Base-by-base conservation (phyloP, 2,888 invertebrate genomes). In the Lasius platythorax region DNA sequence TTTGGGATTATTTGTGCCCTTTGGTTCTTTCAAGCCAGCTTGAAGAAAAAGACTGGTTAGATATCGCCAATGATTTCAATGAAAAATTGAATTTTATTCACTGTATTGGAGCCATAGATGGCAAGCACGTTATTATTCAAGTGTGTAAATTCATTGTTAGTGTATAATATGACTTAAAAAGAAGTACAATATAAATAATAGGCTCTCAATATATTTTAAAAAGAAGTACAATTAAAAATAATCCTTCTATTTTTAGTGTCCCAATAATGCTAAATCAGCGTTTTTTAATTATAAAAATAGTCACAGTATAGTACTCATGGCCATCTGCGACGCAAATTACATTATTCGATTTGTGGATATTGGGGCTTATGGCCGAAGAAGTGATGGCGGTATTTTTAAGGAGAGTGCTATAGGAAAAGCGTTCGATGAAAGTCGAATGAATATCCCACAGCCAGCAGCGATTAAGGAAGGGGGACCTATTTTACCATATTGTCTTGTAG, bases 401-500 rank as follows among this genome's bases (percentile, higher is more conserved):
- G 11, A 40, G 5, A 64, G 64, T 4, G 64, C 11, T n/a, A 64
- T 64, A 40, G 37, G 64, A 4, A 37, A 12, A 40, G 4, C 18
- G 4, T 64, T 64, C 11, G 37, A 64, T n/a, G 4, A 37, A 37
- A 3, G 12, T 15, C n/a, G n/a, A 9, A 64, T 64, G 64, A 37
- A 37, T 11, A n/a, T 64, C 1, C 64, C 37, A 4, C 18, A 64
- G 64, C 64, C 37, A 64, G n/a, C 64, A 64, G 64, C 37, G 3
- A n/a, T 64, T 64, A 9, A n/a, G 3, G 37, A 37, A 64, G 64
- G 37, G 1, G 64, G 37, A 64, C 37, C n/a, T 11, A 37, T 64
- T 64, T n/a, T 64, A 23, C 37, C 64, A 40, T 64, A 8, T 33
- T 30, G 61, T 63, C 61, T 63, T 63, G 61, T 63, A 15, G 33